Conservation (phyloP, 2,113 vertebrate species). For the Siphamia tubifer region DNA sequence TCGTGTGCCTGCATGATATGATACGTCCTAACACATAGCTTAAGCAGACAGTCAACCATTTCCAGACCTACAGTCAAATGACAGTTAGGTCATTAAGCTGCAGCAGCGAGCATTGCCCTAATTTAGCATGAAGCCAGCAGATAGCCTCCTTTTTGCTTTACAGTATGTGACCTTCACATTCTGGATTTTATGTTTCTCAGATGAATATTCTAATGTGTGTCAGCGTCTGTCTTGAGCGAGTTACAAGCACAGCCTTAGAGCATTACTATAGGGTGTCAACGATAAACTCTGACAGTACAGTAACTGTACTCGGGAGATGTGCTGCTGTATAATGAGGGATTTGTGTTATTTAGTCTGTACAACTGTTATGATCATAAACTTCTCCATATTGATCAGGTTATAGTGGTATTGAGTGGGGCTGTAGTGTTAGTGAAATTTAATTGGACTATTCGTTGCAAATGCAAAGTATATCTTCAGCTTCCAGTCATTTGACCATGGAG, state of each 20-base stretch:
- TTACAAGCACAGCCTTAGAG: not conserved
- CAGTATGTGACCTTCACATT: conserved; percentile 66
- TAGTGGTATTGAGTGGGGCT: too few species aligned
- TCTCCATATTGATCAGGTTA: not conserved
- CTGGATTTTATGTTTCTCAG: conserved; percentile 9
- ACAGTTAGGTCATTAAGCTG: conserved; percentile 66
- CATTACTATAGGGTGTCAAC: conserved; percentile 7
- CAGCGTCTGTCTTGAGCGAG: conserved; percentile 18
- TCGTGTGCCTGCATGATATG: conserved; percentile 44
- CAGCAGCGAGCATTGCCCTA: conserved; percentile 39
- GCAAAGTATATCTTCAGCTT: too few species aligned
- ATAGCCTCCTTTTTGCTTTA: conserved; percentile 27
- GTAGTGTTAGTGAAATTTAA: too few species aligned
- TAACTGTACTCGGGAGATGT: not conserved
- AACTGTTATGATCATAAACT: not conserved
- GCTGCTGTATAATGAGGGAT: not conserved
- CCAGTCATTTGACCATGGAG: too few species aligned
- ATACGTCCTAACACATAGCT: conserved; percentile 52
- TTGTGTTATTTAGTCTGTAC: not conserved
- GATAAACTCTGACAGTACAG: not conserved
- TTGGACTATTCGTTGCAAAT: too few species aligned
- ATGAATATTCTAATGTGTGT: conserved; percentile 23
- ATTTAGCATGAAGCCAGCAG: conserved; percentile 59
- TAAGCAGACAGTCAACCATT: conserved; percentile 60
- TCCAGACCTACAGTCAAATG: conserved; percentile 60